Evolutionary conservation across 2,888 invertebrate genomes (phyloP), one percentile per base, ranked within the genome.

Genomic region (Sacculina carcini): DNA sequence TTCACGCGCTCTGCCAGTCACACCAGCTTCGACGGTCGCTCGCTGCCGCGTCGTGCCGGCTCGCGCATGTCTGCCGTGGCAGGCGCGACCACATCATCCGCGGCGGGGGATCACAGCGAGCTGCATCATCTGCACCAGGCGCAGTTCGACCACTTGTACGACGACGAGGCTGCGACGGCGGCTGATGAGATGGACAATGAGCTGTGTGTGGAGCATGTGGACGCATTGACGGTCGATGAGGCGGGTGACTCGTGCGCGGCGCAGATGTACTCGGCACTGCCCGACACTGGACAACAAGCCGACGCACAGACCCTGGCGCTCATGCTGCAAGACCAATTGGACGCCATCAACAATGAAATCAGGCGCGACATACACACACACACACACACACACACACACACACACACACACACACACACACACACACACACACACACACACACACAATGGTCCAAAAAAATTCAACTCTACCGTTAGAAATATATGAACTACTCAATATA

Each of bases 331-430:
- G 96, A 99, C 63, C 94, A 98, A 67, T 72, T 99, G 57, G 96
- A 99, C 71, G 98, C 96, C 62, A 99, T 99, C 67, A 98, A 99
- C 70, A 94, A 94, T 62, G 98, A 99, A 74, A 99, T 98, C 61
- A 75, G 78, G 65, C 70, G 70, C 39, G 56, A 47, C 9, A 48
- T 34, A 31, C 7, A 29, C 9, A 42, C 6, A 44, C 6, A 10
- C 2, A 44, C 16, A 44, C 24, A 23, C 19, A 44, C 10, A 38
- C 10, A 38, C 6, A 38, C 10, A 38, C 6, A 7, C 10, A 38
- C 10, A 38, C 10, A 38, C 2, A 10, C 2, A 38, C 10, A 38
- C 10, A 38, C 10, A 9, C 10, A 38, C 2, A 38, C 10, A 38
- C 10, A 38, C 10, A 38, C 10, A 38, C 10, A 38, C 10, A 38